These are phyloP conservation scores for Phorcus lineatus DNA, from an alignment of 2,888 invertebrate genomes.

Conservation along the genomic window DNA sequence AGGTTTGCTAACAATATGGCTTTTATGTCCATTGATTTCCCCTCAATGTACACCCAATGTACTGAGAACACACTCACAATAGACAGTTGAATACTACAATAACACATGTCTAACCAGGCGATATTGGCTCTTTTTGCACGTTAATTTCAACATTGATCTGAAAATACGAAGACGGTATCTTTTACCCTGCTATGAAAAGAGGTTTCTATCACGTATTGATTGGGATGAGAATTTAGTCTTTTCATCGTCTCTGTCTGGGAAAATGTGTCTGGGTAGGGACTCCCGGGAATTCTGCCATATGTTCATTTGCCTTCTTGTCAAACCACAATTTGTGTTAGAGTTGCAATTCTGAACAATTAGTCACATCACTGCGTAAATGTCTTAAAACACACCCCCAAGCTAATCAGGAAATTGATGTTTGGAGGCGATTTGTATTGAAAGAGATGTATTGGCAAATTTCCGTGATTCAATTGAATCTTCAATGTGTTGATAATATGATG, in stretches of 20 bases:
- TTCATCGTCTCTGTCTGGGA: slow-evolving; percentile 21
- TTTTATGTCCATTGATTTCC: background rate
- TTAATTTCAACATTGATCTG: slow-evolving; percentile 13
- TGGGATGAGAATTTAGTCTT: background rate
- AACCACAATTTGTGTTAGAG: background rate
- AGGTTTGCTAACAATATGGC: slow-evolving; percentile 1
- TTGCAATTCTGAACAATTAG: background rate
- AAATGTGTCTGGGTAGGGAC: background rate
- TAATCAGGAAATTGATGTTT: background rate
- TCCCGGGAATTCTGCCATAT: slow-evolving; percentile 21
- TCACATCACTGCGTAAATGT: slow-evolving; percentile 1
- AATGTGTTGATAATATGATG: background rate
- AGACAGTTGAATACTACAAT: background rate
- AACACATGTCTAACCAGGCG: slow-evolving; percentile 1
- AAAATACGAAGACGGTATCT: background rate
- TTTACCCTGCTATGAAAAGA: background rate
- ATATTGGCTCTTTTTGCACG: slow-evolving; percentile 2
- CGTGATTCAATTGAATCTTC: background rate
- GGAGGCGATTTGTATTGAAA: background rate
- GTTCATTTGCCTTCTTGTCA: background rate
- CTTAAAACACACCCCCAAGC: background rate
- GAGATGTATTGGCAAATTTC: background rate
- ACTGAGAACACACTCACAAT: background rate
- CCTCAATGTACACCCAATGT: background rate
- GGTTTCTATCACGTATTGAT: slow-evolving; percentile 4